Conservation (phyloP, 2,797 vertebrate genomes). For the Natrix natrix region DNA sequence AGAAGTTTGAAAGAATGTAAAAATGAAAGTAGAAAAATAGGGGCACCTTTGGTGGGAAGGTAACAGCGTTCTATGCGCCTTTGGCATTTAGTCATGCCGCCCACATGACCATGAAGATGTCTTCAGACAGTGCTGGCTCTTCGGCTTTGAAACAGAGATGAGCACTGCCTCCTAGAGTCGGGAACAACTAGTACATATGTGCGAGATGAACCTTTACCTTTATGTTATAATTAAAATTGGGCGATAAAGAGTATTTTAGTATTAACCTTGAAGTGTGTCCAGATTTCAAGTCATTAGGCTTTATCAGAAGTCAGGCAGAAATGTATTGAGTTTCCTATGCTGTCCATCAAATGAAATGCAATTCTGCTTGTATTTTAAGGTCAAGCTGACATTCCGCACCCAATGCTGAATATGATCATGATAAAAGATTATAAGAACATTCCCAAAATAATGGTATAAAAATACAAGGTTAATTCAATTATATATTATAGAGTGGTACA, state of each 20-base stretch:
- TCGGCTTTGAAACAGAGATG: no score
- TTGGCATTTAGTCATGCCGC: no score
- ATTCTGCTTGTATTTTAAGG: neutral
- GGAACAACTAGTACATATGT: no score
- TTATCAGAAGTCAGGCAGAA: neutral
- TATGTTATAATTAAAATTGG: constrained; percentile 35
- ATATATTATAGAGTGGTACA: neutral
- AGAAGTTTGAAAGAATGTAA: no score
- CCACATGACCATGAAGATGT: no score
- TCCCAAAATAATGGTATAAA: neutral
- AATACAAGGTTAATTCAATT: neutral
- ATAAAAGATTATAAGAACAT: neutral
- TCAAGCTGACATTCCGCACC: neutral
- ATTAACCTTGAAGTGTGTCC: neutral
- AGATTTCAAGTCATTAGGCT: neutral
- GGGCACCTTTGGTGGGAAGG: no score
- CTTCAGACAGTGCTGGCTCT: no score
- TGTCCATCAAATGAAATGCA: neutral
- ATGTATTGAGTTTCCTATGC: neutral
- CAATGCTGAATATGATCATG: neutral
- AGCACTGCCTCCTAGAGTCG: no score
- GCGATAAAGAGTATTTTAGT: constrained; percentile 35
- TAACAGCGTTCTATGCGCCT: no score
- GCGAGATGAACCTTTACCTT: no score
- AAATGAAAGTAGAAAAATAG: no score